Conservation (phyloP, 2,888 invertebrate species). For the Dastarcus helophoroides region DNA sequence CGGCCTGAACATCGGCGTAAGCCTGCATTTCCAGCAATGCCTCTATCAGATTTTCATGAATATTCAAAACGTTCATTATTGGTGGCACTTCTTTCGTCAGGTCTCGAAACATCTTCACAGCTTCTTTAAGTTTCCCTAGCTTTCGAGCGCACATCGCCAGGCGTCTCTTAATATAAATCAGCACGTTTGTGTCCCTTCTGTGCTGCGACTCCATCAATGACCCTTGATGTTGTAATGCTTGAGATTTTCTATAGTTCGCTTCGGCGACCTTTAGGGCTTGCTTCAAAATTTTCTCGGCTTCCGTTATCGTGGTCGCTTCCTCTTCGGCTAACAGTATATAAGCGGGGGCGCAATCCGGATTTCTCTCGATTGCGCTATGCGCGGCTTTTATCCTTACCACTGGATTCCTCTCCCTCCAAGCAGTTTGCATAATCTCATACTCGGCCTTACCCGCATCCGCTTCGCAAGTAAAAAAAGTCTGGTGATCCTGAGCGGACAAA, state of each 20-base stretch:
- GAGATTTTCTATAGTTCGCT: slow-evolving; percentile 60
- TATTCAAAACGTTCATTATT: slow-evolving; percentile 83
- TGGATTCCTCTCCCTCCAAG: slow-evolving; percentile 92
- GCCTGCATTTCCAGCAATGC: slow-evolving; percentile 90
- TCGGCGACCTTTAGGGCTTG: slow-evolving; percentile 79
- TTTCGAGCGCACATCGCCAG: slow-evolving; percentile 97
- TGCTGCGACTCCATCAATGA: slow-evolving; percentile 61
- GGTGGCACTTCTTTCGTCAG: slow-evolving; percentile 93
- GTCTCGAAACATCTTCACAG: slow-evolving; percentile 93
- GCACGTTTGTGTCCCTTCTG: slow-evolving; percentile 81
- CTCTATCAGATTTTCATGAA: slow-evolving; percentile 95
- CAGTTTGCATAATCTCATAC: slow-evolving; percentile 91
- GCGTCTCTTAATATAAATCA: slow-evolving; percentile 87
- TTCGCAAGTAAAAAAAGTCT: slow-evolving; percentile 90
- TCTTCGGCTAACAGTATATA: slow-evolving; percentile 93
- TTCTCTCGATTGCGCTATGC: slow-evolving; percentile 73
- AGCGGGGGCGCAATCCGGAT: slow-evolving; percentile 88
- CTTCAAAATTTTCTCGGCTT: slow-evolving; percentile 73
- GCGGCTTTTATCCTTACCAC: slow-evolving; percentile 85
- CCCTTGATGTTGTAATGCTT: slow-evolving; percentile 67
- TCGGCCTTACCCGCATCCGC: slow-evolving; percentile 77
- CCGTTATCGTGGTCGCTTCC: slow-evolving; percentile 84
- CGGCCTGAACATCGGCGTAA: slow-evolving; percentile 91
- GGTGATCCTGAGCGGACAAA: slow-evolving; percentile 96
- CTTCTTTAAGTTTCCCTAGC: slow-evolving; percentile 86